phyloP scores from a whole-genome alignment of 2,888 invertebrate species.

The Callyntrura sp. region DNA sequence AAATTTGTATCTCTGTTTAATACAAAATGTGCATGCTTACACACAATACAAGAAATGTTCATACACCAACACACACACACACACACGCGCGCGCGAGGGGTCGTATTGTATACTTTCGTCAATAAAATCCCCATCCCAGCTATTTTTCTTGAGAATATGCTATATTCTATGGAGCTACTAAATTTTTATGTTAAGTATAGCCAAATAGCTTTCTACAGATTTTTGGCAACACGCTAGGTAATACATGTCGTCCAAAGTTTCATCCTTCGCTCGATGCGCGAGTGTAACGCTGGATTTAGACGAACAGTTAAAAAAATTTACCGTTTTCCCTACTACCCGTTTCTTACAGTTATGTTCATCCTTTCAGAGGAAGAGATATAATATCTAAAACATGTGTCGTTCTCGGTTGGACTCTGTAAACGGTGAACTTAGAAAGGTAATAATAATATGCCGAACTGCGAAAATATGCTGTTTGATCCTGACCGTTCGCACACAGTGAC shows the following conservation, averaged over 20 bases:
- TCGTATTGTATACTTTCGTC: not conserved
- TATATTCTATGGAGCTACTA: not conserved
- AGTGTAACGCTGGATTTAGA: not conserved
- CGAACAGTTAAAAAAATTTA: slow-evolving; percentile 6
- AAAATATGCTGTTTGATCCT: slow-evolving; percentile 12
- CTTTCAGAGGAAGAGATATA: not conserved
- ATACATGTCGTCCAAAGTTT: not conserved
- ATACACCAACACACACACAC: not conserved
- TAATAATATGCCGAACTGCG: slow-evolving; percentile 19
- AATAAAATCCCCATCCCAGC: not conserved
- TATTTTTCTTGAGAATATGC: not conserved
- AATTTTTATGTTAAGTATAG: not conserved
- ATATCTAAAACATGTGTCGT: not conserved
- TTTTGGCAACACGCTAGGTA: slow-evolving; percentile 5
- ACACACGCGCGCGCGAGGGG: no score
- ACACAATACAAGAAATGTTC: not conserved
- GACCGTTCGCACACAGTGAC: not conserved
- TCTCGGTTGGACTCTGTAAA: slow-evolving; percentile 7
- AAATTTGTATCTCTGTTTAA: not conserved
- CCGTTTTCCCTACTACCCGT: not conserved
- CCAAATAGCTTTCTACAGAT: slow-evolving; percentile 9
- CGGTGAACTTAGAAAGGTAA: slow-evolving; percentile 33
- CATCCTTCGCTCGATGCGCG: not conserved
- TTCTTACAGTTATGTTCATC: not conserved
- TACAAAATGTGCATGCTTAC: not conserved